phyloP scores from a whole-genome alignment of 2,797 vertebrate species.

The Pseudotriccus pelzelni region DNA sequence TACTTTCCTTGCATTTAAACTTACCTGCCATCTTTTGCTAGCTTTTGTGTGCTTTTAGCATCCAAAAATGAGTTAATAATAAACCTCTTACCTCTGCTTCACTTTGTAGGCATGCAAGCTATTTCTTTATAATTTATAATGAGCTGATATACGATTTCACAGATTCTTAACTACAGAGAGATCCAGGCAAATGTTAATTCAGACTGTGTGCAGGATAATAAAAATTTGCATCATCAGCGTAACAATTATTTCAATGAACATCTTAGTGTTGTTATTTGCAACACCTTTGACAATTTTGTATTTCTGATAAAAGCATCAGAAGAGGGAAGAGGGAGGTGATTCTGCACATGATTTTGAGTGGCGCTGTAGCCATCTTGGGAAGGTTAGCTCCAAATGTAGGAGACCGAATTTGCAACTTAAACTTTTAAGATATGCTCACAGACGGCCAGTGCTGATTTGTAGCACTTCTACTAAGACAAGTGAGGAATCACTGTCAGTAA shows the following conservation, averaged over 20 bases:
- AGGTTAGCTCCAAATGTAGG: background rate
- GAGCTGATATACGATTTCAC: background rate
- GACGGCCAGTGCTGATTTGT: background rate
- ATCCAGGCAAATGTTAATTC: background rate
- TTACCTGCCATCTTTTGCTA: background rate
- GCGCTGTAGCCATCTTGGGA: background rate
- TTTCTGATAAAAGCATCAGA: background rate
- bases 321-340: background rate
- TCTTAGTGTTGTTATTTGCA: background rate
- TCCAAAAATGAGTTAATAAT: background rate
- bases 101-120: background rate
- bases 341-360: background rate
- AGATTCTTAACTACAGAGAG: background rate
- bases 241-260: background rate
- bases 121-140: background rate
- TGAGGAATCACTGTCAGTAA: background rate
- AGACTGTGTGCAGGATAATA: background rate
- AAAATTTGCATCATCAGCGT: background rate
- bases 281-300: background rate
- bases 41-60: background rate
- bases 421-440: background rate
- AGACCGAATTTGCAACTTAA: background rate
- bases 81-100: background rate
- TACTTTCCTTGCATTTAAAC: background rate
- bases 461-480: background rate